Percentiles rank a stretch among this genome's conserved stretches.
These are phyloP conservation scores for Oreochromis aureus DNA, from an alignment of 2,113 vertebrate genomes.

Conservation along the genomic window DNA sequence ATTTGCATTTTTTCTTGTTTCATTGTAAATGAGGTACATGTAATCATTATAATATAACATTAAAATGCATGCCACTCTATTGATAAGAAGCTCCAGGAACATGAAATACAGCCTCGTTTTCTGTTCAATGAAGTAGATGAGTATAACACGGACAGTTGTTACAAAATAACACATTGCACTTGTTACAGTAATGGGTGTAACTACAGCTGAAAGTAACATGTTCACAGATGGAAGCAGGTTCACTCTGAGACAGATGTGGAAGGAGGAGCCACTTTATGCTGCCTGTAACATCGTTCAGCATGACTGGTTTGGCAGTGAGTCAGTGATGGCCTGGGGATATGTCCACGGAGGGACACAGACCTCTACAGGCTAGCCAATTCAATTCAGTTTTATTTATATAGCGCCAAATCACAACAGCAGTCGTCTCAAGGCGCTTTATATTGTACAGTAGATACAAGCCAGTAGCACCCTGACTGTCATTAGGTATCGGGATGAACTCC, in stretches of 20 bases:
- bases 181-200: neutral
- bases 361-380: neutral
- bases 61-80: accelerated
- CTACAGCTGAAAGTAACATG: neutral
- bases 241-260: neutral
- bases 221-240: too few relatives aligned
- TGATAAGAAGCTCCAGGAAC: neutral
- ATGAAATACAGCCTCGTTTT: neutral
- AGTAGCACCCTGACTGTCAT: neutral
- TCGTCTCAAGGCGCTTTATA: too few relatives aligned
- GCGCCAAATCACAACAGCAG: too few relatives aligned
- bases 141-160: accelerated
- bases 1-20: neutral
- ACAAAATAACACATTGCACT: neutral
- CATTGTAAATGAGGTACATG: neutral
- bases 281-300: neutral
- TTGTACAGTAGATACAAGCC: neutral
- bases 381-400: too few relatives aligned
- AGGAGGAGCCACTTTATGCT: neutral
- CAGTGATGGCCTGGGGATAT: neutral
- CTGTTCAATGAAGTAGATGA: neutral
- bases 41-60: neutral
- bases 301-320: neutral
- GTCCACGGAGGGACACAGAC: neutral
- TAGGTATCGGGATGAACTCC: neutral